These are phyloP conservation scores for Albula goreensis DNA, from an alignment of 2,113 vertebrate genomes.

Conservation along the genomic window DNA sequence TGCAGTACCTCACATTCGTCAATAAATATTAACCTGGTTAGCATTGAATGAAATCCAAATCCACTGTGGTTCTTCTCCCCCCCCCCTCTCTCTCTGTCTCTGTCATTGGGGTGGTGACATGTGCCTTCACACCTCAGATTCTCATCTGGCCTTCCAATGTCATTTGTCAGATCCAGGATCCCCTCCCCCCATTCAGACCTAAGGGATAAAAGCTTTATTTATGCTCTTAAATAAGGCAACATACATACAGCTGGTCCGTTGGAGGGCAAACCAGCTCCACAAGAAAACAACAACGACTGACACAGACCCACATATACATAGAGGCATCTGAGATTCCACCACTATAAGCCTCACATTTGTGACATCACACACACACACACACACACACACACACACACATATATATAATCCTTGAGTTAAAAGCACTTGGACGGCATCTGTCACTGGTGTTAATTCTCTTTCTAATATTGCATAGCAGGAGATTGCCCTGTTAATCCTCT, in stretches of 20 bases:
- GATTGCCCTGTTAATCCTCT: conserved; percentile 33
- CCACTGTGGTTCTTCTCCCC: not conserved
- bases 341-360: no score
- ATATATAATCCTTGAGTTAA: conserved; percentile 25
- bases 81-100: not conserved
- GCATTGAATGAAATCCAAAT: not conserved
- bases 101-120: not conserved
- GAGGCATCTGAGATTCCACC: not conserved
- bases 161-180: not conserved
- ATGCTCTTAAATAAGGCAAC: not conserved
- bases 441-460: conserved; percentile 30
- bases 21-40: not conserved
- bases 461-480: conserved; percentile 16
- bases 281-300: not conserved
- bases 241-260: not conserved
- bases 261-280: not conserved
- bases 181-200: not conserved
- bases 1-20: not conserved
- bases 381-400: not conserved
- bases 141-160: not conserved
- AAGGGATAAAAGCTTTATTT: not conserved
- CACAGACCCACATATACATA: not conserved
- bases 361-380: not conserved
- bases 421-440: conserved; percentile 27
- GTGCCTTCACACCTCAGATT: not conserved